phyloP scores from a whole-genome alignment of 2,113 vertebrate genomes.

The Varanus komodoensis region DNA sequence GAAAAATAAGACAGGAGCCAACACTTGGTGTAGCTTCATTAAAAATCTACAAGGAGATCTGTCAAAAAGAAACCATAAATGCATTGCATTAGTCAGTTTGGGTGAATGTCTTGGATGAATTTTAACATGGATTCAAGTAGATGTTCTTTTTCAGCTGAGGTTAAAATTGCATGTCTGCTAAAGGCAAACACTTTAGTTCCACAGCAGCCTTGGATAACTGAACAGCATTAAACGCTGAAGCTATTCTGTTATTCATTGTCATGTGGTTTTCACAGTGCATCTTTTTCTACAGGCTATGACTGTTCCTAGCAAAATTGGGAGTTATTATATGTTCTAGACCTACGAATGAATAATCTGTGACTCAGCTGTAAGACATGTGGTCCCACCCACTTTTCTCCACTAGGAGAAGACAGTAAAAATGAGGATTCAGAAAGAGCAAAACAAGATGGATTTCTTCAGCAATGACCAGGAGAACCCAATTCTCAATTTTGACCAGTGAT shows the following conservation, averaged over 20 bases:
- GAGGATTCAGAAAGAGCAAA: too few species aligned
- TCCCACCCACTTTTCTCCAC: too few species aligned
- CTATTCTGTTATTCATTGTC: not conserved
- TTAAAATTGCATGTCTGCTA: conserved; percentile 5
- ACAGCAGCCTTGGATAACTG: not conserved
- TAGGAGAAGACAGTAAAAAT: too few species aligned
- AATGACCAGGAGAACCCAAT: too few species aligned
- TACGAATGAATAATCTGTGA: too few species aligned
- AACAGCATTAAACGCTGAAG: not conserved
- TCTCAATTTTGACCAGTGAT: too few species aligned
- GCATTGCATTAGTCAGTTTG: not conserved
- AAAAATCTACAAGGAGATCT: not conserved
- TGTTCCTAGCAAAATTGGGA: too few species aligned
- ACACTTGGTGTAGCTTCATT: not conserved
- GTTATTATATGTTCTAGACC: too few species aligned
- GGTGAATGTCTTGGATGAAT: too few species aligned
- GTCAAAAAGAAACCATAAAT: not conserved
- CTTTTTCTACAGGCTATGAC: not conserved
- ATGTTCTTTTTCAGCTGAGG: not conserved
- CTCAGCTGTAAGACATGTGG: too few species aligned
- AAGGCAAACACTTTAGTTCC: not conserved
- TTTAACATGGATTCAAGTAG: not conserved
- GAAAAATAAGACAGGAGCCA: not conserved
- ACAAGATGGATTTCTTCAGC: too few species aligned
- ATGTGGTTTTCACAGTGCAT: not conserved